Conservation (phyloP, 2,113 vertebrate species). For the Lycocorax pyrrhopterus region DNA sequence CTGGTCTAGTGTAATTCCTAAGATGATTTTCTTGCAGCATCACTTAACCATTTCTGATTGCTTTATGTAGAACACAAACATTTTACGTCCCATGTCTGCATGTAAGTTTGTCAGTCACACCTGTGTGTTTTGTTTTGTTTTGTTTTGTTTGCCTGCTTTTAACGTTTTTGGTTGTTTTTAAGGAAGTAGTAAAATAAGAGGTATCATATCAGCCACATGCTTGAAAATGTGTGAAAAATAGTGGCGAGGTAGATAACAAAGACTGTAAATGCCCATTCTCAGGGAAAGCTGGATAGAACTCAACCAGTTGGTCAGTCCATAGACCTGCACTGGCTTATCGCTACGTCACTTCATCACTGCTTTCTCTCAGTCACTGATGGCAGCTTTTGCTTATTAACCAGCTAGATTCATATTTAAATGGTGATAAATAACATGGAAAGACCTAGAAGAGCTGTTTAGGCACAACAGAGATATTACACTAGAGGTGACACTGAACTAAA, state of each 20-base stretch:
- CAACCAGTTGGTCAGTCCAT: background rate
- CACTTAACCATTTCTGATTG: background rate
- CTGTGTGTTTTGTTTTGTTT: background rate
- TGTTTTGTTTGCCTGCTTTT: background rate
- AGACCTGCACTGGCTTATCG: background rate
- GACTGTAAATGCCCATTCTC: background rate
- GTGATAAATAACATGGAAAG: background rate
- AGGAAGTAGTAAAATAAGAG: background rate
- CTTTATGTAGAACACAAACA: background rate
- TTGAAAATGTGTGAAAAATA: background rate
- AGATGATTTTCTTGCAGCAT: background rate
- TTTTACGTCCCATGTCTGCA: fast-evolving
- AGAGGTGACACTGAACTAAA: background rate
- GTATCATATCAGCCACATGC: background rate
- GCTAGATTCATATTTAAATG: background rate
- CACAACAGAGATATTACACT: background rate
- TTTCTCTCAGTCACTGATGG: background rate
- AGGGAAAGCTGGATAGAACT: background rate
- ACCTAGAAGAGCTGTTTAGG: background rate
- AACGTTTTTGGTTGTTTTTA: background rate
- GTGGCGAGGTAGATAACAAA: background rate
- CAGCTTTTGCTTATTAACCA: background rate
- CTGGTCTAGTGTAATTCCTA: background rate
- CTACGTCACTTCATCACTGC: background rate
- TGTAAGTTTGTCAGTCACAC: background rate